Evolutionary conservation across 1,140 invertebrate species (phyloP), one percentile per base, ranked within the genome.

Genomic region (Diachasmimorpha longicaudata): DNA sequence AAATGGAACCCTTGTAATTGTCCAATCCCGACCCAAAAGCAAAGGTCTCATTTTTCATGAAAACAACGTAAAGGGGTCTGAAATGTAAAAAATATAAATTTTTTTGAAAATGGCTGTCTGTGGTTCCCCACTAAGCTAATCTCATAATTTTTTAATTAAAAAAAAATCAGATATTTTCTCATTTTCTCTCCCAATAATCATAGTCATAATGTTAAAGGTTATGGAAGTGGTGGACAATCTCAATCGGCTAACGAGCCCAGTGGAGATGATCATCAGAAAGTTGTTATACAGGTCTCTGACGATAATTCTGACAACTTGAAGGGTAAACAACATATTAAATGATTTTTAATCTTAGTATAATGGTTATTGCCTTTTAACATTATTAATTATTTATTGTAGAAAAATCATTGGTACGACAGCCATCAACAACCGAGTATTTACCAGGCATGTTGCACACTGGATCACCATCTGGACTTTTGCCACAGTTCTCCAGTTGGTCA

Each of bases 401-500:
- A 71, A 93, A 92, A 81, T 83, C 85, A 25, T 83, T 94, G 11
- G 90, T 92, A 48, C 89, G 93, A 9, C 93, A 96, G 85, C 93
- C 94, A 16, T 96, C 95, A 0, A 97, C 95, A 0, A 97, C 95
- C 0, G 95, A 96, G 89, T 97, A 97, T 89, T 88, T 98, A 42
- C 94, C 96, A 4, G 95, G 95, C 37, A 97, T 98, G 96, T 89
- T 98, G 39, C 95, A 97, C 82, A 92, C 93, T 0, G 91, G 91
- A 70, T 96, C 95, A 21, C 95, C 96, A 6, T 85, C 90, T 4
- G 93, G 92, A 63, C 88, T 98, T 10, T 88, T 98, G 63, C 97
- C 98, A 0, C 92, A 94, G 75, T 99, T 96, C 89, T 93, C 96
- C 0, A 98, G 96, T 78, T 99, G 97, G 97, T 95, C 95, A 0